Base-by-base conservation (phyloP, 37 sponge, comb jelly and placozoan genomes). In the Ianthella basta region DNA sequence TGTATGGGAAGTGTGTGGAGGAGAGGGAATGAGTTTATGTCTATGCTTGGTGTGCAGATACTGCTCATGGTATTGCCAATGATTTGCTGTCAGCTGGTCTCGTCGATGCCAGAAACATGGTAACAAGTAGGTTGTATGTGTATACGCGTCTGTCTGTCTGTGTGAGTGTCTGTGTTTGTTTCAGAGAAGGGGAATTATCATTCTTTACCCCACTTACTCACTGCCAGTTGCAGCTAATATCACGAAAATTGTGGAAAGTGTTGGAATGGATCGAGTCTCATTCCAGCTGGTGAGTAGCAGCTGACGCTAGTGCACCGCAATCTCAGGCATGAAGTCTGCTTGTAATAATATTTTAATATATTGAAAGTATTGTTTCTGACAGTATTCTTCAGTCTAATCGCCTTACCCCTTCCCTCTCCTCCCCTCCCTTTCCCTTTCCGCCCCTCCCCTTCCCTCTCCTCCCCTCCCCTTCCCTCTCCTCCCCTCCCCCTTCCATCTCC, bases 191-290 rank as follows among this genome's bases (percentile, higher is more conserved):
- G 24, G 21, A 1, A 24, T n/a, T 35, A 21, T 21, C 37, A 25
- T 35, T 24, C 4, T 21, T 6, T 34, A 14, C 74, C 23, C 5
- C 13, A 12, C 37, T 21, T 12, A 23, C 23, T 29, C 30, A 23
- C 21, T 6, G 6, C 0, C 63, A 92, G 93, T 92, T 83, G 93
- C 89, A 63, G 89, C 93, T 4, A 92, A 92, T 35, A 92, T 92
- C 33, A 50, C 53, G 25, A 92, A 92, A 39, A 34, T 92, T 6
- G 75, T 89, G 0, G 93, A 92, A n/a, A 92, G 82, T 67, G 67
- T 80, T 15, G 80, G 83, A 3, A 27, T 83, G 38, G 81, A 88
- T n/a, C 85, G 85, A 55, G 55, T 88, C 0, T 57, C 82, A 3
- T 92, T 92, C 50, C 85, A 44, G 35, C 33, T 92, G 60, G 92